A percentile compares a stretch with the other conserved stretches of the same genome.
These are phyloP conservation scores for Leptosomus discolor DNA, from an alignment of 2,113 vertebrate species.

Conservation along the genomic window DNA sequence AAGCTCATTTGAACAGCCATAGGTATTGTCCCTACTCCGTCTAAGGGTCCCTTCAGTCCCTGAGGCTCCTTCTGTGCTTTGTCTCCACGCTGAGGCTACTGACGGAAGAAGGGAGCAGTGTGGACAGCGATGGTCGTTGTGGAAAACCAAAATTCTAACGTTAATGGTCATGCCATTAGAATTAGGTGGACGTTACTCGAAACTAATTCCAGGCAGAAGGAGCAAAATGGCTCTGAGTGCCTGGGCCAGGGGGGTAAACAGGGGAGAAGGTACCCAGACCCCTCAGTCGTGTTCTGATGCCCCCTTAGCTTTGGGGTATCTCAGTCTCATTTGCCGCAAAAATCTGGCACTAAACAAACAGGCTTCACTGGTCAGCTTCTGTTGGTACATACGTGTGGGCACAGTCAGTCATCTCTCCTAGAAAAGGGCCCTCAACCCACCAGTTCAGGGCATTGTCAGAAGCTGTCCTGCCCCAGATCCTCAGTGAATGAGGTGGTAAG, in stretches of 20 bases:
- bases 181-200: background rate
- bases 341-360: background rate
- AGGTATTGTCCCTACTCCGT: background rate
- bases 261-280: background rate
- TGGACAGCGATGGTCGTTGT: background rate
- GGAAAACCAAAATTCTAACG: background rate
- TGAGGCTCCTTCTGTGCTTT: background rate
- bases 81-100: background rate
- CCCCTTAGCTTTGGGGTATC: background rate
- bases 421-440: background rate
- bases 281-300: background rate
- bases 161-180: background rate
- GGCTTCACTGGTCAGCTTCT: background rate
- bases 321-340: background rate
- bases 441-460: background rate
- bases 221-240: background rate
- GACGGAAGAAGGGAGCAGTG: background rate
- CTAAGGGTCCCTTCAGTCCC: background rate
- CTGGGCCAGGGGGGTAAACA: background rate
- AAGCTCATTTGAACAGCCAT: background rate
- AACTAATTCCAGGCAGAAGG: background rate
- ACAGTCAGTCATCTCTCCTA: background rate
- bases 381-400: fast-evolving
- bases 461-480: background rate
- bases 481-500: fast-evolving